Conservation (phyloP, 2,888 invertebrate species). For the Polydrusus cervinus region DNA sequence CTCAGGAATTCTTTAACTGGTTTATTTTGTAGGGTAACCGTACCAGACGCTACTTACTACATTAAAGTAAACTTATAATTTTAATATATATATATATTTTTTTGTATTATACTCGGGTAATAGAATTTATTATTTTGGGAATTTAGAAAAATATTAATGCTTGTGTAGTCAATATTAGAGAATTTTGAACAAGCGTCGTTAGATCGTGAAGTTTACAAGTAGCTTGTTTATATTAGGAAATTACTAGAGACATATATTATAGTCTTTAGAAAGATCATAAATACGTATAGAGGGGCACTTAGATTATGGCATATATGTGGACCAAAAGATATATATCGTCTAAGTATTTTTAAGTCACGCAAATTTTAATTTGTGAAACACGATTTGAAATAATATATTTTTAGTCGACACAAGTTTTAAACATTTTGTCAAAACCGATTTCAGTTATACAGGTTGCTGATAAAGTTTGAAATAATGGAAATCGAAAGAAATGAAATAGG, state of each 20-base stretch:
- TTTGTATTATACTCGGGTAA: conserved; percentile 36
- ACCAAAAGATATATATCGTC: not conserved
- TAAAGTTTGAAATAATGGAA: too few relatives aligned
- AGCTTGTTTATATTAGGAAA: conserved; percentile 48
- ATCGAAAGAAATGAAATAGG: too few relatives aligned
- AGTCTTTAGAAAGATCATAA: conserved; percentile 31
- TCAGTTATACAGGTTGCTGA: too few relatives aligned
- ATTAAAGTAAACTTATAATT: not conserved
- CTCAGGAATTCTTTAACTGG: not conserved
- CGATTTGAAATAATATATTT: too few relatives aligned
- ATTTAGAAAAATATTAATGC: conserved; percentile 44
- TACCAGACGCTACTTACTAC: not conserved
- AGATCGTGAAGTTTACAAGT: conserved; percentile 42
- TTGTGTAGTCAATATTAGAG: conserved; percentile 53
- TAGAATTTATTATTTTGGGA: conserved; percentile 28
- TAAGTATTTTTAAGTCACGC: too few relatives aligned
- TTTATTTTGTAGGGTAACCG: conserved; percentile 8
- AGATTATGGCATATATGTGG: not conserved
- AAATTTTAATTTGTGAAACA: too few relatives aligned
- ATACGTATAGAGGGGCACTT: conserved; percentile 14
- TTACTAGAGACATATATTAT: conserved; percentile 32
- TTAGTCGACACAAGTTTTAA: too few relatives aligned
- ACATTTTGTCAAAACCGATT: too few relatives aligned
- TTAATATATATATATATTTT: not conserved
- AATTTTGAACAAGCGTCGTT: conserved; percentile 44